Conservation (phyloP, 2,797 vertebrate species). For the Aselliscus stoliczkanus region DNA sequence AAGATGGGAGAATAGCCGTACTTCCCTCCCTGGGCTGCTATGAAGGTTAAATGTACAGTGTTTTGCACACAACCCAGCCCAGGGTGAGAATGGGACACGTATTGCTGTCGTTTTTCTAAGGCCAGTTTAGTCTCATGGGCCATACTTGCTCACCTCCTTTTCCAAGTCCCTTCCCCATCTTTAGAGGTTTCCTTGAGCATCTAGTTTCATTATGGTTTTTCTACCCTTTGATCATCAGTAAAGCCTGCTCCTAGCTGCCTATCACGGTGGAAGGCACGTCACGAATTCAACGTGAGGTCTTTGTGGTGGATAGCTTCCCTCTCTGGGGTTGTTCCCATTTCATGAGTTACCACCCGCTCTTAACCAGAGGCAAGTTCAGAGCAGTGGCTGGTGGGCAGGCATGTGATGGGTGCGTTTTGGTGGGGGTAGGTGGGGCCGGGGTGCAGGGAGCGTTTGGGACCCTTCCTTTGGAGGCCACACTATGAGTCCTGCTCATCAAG, state of each 20-base stretch:
- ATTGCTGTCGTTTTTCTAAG: background rate
- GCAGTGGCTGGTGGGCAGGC: background rate
- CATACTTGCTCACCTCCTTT: background rate
- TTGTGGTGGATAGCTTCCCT: background rate
- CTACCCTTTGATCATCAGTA: background rate
- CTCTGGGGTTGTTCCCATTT: background rate
- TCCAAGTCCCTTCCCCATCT: background rate
- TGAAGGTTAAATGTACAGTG: rapidly evolving
- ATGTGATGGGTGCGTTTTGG: rapidly evolving
- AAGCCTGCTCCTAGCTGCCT: background rate
- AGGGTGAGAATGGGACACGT: background rate
- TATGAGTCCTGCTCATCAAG: rapidly evolving
- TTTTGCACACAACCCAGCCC: background rate
- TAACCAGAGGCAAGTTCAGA: background rate
- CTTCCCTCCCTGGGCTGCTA: background rate
- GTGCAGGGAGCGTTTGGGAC: background rate
- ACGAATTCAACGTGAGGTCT: background rate
- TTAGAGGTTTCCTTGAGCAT: background rate
- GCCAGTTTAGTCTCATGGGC: background rate
- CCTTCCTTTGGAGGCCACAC: rapidly evolving
- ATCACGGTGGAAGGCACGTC: background rate
- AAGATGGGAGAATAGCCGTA: rapidly evolving
- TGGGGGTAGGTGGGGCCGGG: too few relatives aligned
- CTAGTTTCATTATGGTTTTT: background rate
- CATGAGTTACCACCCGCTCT: background rate